Evolutionary conservation across 2,113 vertebrate genomes (phyloP).

Genomic region (Lophura nycthemera): DNA sequence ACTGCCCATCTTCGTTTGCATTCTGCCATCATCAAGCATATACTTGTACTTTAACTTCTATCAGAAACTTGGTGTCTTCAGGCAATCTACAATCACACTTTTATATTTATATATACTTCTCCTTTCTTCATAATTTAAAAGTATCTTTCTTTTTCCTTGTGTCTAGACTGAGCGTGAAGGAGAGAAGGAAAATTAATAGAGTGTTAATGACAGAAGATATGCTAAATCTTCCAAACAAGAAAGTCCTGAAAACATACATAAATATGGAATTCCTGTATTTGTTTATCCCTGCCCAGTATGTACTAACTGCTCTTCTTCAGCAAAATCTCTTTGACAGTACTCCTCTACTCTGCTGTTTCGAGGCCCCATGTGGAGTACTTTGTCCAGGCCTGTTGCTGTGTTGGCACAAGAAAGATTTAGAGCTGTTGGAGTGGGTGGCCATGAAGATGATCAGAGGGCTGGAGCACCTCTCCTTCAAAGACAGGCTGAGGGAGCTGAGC

Average conservation of each 20-base stretch:
- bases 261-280: background rate
- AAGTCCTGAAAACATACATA: background rate
- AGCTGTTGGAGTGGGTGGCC: background rate
- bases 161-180: slow-evolving; percentile 10
- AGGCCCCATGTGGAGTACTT: background rate
- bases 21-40: background rate
- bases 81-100: background rate
- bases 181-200: background rate
- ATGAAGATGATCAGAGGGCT: background rate
- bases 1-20: slow-evolving; percentile 25
- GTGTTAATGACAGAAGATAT: background rate
- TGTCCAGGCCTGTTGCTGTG: too few relatives aligned
- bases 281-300: background rate
- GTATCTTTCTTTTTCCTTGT: background rate
- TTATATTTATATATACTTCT: background rate
- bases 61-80: background rate
- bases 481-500: background rate
- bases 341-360: background rate
- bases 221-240: background rate
- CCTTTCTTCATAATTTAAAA: background rate
- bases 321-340: background rate
- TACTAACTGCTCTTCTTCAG: background rate
- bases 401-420: background rate
- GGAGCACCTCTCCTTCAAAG: background rate
- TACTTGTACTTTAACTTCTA: background rate